A percentile compares a stretch with the other conserved stretches of the same genome.
Evolutionary conservation across 2,888 invertebrate genomes (phyloP).

Genomic region (Dryocosmus kuriphilus): DNA sequence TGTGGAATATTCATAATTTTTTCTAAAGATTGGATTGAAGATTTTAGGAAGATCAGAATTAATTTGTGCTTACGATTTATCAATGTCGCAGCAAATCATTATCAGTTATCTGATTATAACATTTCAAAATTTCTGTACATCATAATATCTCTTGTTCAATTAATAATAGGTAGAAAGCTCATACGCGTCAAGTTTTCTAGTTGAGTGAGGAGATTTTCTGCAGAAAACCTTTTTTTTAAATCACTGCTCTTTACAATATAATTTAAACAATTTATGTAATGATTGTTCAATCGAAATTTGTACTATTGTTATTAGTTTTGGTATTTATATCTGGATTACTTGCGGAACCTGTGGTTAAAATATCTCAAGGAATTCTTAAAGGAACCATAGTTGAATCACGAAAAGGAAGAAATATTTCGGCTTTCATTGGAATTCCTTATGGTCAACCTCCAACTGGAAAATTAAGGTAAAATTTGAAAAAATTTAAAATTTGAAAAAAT

Average conservation of each 20-base stretch:
- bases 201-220: background rate
- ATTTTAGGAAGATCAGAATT: too few relatives aligned
- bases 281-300: background rate
- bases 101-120: background rate
- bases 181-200: background rate
- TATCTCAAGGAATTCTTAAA: background rate
- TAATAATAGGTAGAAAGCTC: background rate
- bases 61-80: background rate
- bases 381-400: background rate
- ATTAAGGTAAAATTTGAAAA: constrained; percentile 52
- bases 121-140: background rate
- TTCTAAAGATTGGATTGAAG: too few relatives aligned
- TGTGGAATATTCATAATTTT: too few relatives aligned
- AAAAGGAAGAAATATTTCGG: constrained; percentile 8
- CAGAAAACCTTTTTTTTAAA: background rate
- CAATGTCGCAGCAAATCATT: background rate
- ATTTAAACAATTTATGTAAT: too few relatives aligned
- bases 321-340: background rate
- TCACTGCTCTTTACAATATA: background rate
- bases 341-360: constrained; percentile 2
- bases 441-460: constrained; percentile 62
- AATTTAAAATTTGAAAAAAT: constrained; percentile 40
- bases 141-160: background rate
- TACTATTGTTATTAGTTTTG: background rate
- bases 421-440: constrained; percentile 65